phyloP scores from a whole-genome alignment of 2,113 vertebrate genomes.

The Myocastor coypus region DNA sequence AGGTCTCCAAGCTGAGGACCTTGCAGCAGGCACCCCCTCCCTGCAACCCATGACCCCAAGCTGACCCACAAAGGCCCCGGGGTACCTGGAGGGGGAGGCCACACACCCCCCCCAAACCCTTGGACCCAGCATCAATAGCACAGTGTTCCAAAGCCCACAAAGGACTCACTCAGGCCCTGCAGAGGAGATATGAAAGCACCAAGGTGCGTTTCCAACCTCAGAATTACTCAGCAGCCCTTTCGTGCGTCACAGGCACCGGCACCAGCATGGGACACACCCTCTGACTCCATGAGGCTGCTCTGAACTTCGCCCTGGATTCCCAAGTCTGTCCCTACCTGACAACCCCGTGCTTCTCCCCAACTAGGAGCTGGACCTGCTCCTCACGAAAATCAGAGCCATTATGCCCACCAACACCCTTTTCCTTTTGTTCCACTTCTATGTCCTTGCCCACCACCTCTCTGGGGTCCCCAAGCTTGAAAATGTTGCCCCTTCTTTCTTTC shows the following conservation, averaged over 20 bases:
- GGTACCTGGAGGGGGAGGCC: not conserved
- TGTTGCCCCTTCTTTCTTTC: not conserved
- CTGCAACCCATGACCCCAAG: rapidly evolving
- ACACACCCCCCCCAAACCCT: not conserved
- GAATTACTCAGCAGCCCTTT: conserved; percentile 54
- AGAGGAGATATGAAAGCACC: not conserved
- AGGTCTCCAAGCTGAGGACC: not conserved
- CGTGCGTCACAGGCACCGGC: not conserved
- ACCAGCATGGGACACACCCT: not conserved
- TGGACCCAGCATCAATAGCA: not conserved
- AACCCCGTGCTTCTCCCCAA: not conserved
- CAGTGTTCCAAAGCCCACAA: not conserved
- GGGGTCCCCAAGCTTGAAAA: not conserved
- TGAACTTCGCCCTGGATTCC: not conserved
- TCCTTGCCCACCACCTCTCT: not conserved
- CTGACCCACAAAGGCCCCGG: not conserved
- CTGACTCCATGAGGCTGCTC: not conserved
- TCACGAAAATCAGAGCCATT: not conserved
- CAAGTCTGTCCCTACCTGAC: not conserved
- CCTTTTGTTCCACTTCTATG: not conserved
- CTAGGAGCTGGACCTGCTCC: not conserved
- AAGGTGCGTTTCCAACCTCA: conserved; percentile 69
- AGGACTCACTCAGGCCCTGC: conserved; percentile 23
- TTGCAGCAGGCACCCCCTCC: not conserved
- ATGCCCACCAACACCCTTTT: too few relatives aligned